Percentiles rank a stretch among this genome's conserved stretches.
These are phyloP conservation scores for Sthenelais limicola DNA, from an alignment of 2,888 invertebrate genomes.

Conservation along the genomic window DNA sequence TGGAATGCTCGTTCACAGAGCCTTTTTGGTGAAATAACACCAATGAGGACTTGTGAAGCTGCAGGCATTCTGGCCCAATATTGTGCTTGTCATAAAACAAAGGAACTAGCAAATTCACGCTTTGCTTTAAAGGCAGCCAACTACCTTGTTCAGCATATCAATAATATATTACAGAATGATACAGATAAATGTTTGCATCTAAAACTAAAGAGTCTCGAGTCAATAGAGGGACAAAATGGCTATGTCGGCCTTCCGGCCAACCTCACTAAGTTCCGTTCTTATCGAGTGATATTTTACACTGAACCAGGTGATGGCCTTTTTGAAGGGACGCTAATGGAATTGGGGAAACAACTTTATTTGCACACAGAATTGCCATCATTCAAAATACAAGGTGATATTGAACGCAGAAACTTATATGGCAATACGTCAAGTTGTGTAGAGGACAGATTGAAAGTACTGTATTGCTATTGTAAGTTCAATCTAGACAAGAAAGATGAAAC, in stretches of 20 bases:
- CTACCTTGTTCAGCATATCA: background rate
- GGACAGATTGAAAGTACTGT: background rate
- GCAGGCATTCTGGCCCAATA: background rate
- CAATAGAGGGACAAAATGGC: background rate
- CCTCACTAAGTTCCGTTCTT: background rate
- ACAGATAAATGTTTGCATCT: background rate
- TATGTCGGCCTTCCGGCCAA: background rate
- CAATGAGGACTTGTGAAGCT: background rate
- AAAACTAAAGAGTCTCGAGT: background rate
- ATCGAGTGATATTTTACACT: background rate
- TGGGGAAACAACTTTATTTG: background rate
- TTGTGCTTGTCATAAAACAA: background rate
- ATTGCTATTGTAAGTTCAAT: constrained; percentile 1
- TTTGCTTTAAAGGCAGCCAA: background rate
- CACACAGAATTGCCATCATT: too few species aligned
- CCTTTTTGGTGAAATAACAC: background rate
- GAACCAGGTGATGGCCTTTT: background rate
- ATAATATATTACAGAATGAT: background rate
- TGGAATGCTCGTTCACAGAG: background rate
- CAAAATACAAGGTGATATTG: background rate
- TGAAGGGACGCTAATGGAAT: background rate
- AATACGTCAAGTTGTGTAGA: background rate
- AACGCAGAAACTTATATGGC: background rate
- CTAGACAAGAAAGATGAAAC: too few species aligned
- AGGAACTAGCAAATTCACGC: background rate